These are phyloP conservation scores for Protula sp. DNA, from an alignment of 2,888 invertebrate species.

Conservation along the genomic window DNA sequence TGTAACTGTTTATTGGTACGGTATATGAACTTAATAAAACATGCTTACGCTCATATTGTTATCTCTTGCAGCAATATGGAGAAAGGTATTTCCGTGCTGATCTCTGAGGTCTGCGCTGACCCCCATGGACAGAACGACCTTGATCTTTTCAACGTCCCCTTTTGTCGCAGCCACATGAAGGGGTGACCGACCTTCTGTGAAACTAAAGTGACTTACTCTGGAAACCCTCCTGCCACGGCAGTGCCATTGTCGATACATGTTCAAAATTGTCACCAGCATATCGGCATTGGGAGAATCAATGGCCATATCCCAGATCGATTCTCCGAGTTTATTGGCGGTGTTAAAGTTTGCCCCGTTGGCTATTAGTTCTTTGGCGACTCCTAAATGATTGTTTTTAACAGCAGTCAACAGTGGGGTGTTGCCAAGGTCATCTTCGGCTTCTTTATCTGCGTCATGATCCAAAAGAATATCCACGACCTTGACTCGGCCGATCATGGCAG, in stretches of 20 bases:
- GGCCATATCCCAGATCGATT: slow-evolving; percentile 43
- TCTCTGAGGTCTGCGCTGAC: slow-evolving; percentile 32
- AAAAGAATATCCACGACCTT: slow-evolving; percentile 32
- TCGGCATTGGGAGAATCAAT: not conserved
- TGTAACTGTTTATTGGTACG: too few relatives aligned
- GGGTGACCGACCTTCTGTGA: slow-evolving; percentile 25
- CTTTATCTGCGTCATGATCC: slow-evolving; percentile 19
- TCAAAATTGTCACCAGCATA: not conserved
- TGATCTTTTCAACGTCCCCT: slow-evolving; percentile 36
- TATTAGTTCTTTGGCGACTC: slow-evolving; percentile 33
- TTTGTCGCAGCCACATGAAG: slow-evolving; percentile 30
- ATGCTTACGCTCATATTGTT: slow-evolving; percentile 23
- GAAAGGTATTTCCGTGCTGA: slow-evolving; percentile 39
- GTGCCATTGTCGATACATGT: slow-evolving; percentile 6
- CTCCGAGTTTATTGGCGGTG: slow-evolving; percentile 39
- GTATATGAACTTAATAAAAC: too few relatives aligned
- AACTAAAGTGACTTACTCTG: slow-evolving; percentile 1
- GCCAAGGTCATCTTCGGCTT: slow-evolving; percentile 43
- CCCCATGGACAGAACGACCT: slow-evolving; percentile 32
- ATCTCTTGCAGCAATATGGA: slow-evolving; percentile 43
- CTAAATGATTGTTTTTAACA: slow-evolving; percentile 33
- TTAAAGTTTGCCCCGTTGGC: slow-evolving; percentile 30
- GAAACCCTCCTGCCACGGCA: not conserved
- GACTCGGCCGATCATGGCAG: slow-evolving; percentile 47
- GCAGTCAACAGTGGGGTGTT: slow-evolving; percentile 43